Evolutionary conservation across 2,113 vertebrate genomes (phyloP).

Genomic region (Marmota monax): DNA sequence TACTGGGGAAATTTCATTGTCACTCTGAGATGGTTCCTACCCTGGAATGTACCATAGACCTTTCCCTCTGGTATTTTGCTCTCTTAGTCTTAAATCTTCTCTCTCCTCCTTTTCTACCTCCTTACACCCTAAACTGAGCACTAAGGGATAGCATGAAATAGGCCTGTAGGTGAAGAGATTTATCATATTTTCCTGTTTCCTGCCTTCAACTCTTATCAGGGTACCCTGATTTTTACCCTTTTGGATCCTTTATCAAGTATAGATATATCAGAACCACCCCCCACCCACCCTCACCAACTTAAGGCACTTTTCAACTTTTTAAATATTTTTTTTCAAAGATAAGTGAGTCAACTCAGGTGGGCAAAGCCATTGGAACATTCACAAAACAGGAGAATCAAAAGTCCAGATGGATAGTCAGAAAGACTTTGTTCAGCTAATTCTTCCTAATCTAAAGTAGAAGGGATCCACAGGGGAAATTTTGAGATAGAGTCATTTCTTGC

Average conservation of each 20-base stretch:
- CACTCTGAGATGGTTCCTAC: neutral
- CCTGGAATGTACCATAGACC: neutral
- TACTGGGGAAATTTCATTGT: neutral
- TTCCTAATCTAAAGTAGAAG: neutral
- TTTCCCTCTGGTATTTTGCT: neutral
- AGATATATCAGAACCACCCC: neutral
- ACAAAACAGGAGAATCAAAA: neutral
- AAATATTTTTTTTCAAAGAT: neutral
- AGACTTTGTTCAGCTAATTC: neutral
- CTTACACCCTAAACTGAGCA: neutral
- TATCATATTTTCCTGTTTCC: neutral
- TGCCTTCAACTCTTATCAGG: neutral
- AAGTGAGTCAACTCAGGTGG: neutral
- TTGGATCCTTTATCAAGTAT: neutral
- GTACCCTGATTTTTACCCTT: neutral
- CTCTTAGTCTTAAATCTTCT: neutral
- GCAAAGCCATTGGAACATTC: neutral
- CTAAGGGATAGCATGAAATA: neutral
- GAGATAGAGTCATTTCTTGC: too few species aligned
- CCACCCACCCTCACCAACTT: neutral
- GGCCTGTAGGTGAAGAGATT: neutral
- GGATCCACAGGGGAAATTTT: fast-evolving
- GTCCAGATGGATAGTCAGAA: neutral
- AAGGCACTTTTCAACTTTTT: neutral
- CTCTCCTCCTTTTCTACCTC: neutral